phyloP scores from a whole-genome alignment of 2,888 invertebrate genomes.

The Flabesymbios commensalis region DNA sequence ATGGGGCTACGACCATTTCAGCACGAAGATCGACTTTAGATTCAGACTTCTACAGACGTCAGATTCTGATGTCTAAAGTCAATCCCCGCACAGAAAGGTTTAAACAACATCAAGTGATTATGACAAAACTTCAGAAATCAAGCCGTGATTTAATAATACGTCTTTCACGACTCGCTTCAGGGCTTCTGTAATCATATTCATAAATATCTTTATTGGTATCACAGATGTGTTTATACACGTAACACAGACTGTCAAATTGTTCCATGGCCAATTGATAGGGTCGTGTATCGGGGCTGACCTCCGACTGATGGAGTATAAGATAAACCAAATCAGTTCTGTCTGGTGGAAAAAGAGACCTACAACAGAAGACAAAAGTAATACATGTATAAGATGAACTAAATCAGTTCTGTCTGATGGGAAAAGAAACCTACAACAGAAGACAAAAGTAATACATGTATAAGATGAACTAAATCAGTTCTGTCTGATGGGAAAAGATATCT shows the following conservation, averaged over 20 bases:
- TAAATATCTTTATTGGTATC: slow-evolving; percentile 54
- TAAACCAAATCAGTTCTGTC: slow-evolving; percentile 71
- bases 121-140: no score
- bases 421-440: slow-evolving; percentile 65
- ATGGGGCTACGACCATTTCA: no score
- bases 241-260: slow-evolving; percentile 78
- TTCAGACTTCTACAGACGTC: no score
- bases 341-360: slow-evolving; percentile 75
- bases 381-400: slow-evolving; percentile 70
- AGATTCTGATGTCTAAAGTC: no score
- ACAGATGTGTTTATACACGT: slow-evolving; percentile 76
- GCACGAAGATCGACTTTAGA: no score
- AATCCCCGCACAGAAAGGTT: no score
- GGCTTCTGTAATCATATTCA: slow-evolving; percentile 74
- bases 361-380: slow-evolving; percentile 16
- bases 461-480: slow-evolving; percentile 70
- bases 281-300: slow-evolving; percentile 72
- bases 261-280: slow-evolving; percentile 77
- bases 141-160: no score
- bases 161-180: no score
- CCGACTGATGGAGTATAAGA: slow-evolving; percentile 73
- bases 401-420: slow-evolving; percentile 77
- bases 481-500: slow-evolving; percentile 77
- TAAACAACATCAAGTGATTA: no score
- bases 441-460: slow-evolving; percentile 65